A percentile compares a stretch with the other conserved stretches of the same genome.
Conservation (phyloP, 2,888 invertebrate species). For the Cephus nigrinus region DNA sequence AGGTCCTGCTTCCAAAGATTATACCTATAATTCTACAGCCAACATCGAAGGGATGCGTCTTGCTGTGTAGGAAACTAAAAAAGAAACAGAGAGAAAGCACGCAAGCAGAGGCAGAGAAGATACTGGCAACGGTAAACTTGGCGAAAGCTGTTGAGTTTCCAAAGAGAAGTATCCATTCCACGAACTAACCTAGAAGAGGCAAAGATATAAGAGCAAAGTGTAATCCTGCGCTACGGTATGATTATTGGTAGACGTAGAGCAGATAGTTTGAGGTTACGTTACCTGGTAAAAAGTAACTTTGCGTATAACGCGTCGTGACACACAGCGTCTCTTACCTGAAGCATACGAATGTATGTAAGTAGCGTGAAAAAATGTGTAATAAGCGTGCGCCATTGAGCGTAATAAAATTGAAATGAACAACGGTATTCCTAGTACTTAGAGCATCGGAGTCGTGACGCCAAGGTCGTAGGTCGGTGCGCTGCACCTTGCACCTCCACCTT, state of each 20-base stretch:
- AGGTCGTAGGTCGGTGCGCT: constrained; percentile 58
- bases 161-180: neutral
- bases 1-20: neutral
- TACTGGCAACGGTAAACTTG: neutral
- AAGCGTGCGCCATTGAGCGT: constrained; percentile 11
- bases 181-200: neutral
- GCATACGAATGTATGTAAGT: neutral
- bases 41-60: neutral
- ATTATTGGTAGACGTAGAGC: no score
- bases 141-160: neutral
- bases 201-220: neutral
- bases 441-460: constrained; percentile 54
- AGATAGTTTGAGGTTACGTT: no score
- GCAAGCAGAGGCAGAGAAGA: neutral
- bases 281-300: no score
- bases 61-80: neutral
- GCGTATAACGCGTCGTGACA: neutral
- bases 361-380: constrained; percentile 9
- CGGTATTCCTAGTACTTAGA: constrained; percentile 15
- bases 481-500: constrained; percentile 58
- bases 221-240: neutral
- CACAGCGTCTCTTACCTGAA: neutral
- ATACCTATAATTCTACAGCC: neutral
- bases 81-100: neutral
- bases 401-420: constrained; percentile 18